Evolutionary conservation across 2,113 vertebrate species (phyloP), one percentile per base, ranked within the genome.

Genomic region (Ammodramus savannarum): DNA sequence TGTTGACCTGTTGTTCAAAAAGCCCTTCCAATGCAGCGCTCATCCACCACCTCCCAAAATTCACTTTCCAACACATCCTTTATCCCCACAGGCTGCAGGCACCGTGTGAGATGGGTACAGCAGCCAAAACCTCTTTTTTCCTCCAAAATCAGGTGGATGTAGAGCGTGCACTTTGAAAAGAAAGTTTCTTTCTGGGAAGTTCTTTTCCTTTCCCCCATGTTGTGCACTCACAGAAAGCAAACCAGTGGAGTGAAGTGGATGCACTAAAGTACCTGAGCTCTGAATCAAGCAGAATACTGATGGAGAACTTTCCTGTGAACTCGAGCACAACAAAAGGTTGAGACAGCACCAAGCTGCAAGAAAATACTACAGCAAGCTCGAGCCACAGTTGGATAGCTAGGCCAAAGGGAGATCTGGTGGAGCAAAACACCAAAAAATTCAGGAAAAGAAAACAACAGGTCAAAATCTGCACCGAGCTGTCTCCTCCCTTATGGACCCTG

Each of bases 191-290:
- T 51, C 74, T 54, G 36, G 38, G 10, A 62, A 63, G 87, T 71
- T 75, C 62, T 89, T 71, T 55, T 18, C 32, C 73, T 26, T 41
- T 55, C 58, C 85, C 55, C 75, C 74, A 12, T 32, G 67, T 68
- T 36, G 57, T 85, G 82, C 79, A 89, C 90, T 93, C 85, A 14
- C 23, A 90, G 74, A 75, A 94, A 94, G 77, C 83, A 91, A 90
- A 89, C 88, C 94, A 95, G 94, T 9, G 76, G 94, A 90, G 58
- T 71, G 54, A 92, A 88, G 90, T 39, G 87, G 94, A 91, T 90
- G 89, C 89, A 90, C 89, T 74, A 89, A 97, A 97, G 90, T 97
- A 97, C 97, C 97, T 97, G 97, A 97, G 97, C 95, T 97, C 90
- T 94, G 96, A 93, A 93, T 97, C 97, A 97, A 97, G 96, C 90